Conservation (phyloP, 1,140 invertebrate genomes). For the Coptotermes formosanus region DNA sequence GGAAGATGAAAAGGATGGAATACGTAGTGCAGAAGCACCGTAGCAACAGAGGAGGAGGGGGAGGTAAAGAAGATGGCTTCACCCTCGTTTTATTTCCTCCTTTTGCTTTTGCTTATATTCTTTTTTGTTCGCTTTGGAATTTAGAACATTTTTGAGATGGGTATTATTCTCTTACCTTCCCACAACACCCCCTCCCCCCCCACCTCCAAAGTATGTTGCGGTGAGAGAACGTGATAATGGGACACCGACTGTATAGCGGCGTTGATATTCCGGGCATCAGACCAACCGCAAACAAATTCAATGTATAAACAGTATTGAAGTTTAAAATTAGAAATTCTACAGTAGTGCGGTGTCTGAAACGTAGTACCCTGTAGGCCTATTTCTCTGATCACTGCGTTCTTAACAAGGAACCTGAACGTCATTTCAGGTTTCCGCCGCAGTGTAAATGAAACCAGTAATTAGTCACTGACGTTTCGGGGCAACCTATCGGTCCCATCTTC, state of each 20-base stretch:
- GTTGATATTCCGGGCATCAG: neutral
- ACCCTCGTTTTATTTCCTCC: neutral
- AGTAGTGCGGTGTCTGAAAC: no score
- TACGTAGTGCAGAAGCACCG: neutral
- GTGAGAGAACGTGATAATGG: neutral
- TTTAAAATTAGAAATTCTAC: no score
- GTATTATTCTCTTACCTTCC: neutral
- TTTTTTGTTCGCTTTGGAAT: neutral
- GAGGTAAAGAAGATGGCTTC: neutral
- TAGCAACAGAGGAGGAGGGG: neutral
- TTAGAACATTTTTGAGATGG: neutral
- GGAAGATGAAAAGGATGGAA: constrained; percentile 5
- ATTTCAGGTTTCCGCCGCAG: no score
- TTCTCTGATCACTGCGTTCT: no score
- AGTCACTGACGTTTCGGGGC: no score
- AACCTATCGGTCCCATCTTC: no score
- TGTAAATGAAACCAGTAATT: no score
- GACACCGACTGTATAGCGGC: neutral
- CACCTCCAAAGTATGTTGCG: neutral
- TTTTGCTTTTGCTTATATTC: neutral
- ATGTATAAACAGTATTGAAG: no score
- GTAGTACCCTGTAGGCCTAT: no score
- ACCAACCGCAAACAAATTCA: no score
- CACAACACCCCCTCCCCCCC: no score
- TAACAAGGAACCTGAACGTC: no score